Evolutionary conservation across 2,113 vertebrate species (phyloP).

Genomic region (Charadrius vociferus): DNA sequence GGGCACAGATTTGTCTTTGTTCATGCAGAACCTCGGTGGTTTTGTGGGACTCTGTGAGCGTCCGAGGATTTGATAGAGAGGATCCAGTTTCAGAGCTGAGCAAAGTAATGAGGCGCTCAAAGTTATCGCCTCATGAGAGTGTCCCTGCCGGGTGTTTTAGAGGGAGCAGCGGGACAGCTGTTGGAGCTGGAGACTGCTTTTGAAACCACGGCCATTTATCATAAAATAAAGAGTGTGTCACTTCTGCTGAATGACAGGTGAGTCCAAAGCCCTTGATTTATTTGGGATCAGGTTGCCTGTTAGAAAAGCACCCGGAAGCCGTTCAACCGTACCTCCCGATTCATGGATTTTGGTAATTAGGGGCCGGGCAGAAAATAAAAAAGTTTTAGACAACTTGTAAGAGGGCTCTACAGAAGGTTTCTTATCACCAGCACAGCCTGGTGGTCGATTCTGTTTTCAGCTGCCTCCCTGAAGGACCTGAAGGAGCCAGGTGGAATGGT

Average conservation of each 20-base stretch:
- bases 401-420: not conserved
- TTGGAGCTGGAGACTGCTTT: not conserved
- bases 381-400: not conserved
- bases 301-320: not conserved
- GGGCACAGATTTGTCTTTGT: not conserved
- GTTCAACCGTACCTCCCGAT: not conserved
- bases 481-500: too few species aligned
- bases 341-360: not conserved
- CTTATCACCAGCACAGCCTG: not conserved
- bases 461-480: not conserved
- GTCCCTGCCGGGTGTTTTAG: not conserved
- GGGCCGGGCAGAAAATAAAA: not conserved
- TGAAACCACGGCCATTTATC: not conserved
- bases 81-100: not conserved
- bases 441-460: not conserved
- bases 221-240: not conserved
- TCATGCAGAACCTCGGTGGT: not conserved
- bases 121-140: not conserved
- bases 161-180: not conserved
- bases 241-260: not conserved
- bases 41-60: not conserved
- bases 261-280: not conserved
- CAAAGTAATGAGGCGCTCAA: rapidly evolving
- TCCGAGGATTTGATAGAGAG: not conserved
- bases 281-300: not conserved